Evolutionary conservation across 2,113 vertebrate species (phyloP), one percentile per base, ranked within the genome.

Genomic region (Cryptotis parvus): DNA sequence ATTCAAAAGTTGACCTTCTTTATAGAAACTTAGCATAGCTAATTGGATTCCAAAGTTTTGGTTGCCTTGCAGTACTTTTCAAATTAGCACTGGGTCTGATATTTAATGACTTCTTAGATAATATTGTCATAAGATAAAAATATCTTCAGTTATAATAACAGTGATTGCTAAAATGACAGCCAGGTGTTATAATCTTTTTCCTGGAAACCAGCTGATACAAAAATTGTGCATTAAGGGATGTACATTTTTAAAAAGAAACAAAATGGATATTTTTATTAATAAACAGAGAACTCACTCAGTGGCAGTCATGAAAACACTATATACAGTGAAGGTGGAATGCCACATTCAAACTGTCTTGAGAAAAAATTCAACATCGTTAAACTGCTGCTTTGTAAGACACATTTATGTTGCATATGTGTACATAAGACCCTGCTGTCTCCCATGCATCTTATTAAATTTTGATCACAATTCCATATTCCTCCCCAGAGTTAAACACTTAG

Each of bases 1-100:
- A 82, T 75, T 80, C 37, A 80, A 90, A 77, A 18, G 4, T 61
- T 90, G 77, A 83, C 72, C 82, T 92, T 85, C 70, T 72, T 89
- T 55, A 9, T 45, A 76, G 63, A 81, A 84, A 55, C 39, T 66
- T 81, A 49, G 12, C 49, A 58, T 33, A 58, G 1, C 20, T 89
- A 49, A 77, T 72, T 72, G 63, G 77, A 89, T 91, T 81, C 27
- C 29, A 82, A 68, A n/a, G 20, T 43, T 74, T 72, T 31, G 58
- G 52, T 73, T 80, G 11, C 58, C 65, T 86, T 33, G 20, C 15
- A 75, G 63, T 27, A 63, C 27, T 87, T 79, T 55, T 27, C 61
- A 9, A 90, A 70, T 31, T 49, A 33, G 10, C 16, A 3, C 20
- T 65, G 26, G 15, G 41, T 72, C 58, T 49, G 45, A 49, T 84